Evolutionary conservation across 2,113 vertebrate genomes (phyloP).

Genomic region (Sorex araneus): DNA sequence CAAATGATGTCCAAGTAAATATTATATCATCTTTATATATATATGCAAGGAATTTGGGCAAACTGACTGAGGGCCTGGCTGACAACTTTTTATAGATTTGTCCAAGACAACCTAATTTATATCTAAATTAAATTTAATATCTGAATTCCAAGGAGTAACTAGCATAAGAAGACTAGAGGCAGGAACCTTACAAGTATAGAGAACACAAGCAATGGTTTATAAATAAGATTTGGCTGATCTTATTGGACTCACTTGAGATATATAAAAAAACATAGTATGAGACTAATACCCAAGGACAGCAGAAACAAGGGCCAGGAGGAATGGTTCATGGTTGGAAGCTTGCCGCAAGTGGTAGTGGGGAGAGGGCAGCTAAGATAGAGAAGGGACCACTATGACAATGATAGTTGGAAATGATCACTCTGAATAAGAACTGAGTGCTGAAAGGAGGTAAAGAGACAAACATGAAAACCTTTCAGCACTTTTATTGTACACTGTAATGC

Average conservation of each 20-base stretch:
- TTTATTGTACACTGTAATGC: too few species aligned
- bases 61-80: slow-evolving; percentile 15
- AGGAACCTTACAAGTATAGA: background rate
- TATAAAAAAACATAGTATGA: too few species aligned
- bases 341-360: too few species aligned
- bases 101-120: slow-evolving; percentile 35
- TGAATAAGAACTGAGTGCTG: too few species aligned
- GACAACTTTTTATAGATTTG: background rate
- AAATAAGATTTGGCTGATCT: background rate
- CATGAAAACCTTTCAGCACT: too few species aligned
- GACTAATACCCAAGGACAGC: too few species aligned
- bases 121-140: background rate
- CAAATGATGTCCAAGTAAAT: slow-evolving; percentile 1
- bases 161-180: background rate
- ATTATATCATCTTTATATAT: background rate
- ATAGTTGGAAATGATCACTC: too few species aligned
- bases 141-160: background rate
- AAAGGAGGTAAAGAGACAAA: too few species aligned
- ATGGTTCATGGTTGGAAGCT: too few species aligned
- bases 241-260: background rate
- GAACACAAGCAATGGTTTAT: background rate
- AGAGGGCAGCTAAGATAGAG: too few species aligned
- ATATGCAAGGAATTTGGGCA: background rate
- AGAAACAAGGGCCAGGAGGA: too few species aligned
- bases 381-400: too few species aligned